A percentile compares a stretch with the other conserved stretches of the same genome.
Evolutionary conservation across 2,888 invertebrate genomes (phyloP).

Genomic region (Brachycybe producta): DNA sequence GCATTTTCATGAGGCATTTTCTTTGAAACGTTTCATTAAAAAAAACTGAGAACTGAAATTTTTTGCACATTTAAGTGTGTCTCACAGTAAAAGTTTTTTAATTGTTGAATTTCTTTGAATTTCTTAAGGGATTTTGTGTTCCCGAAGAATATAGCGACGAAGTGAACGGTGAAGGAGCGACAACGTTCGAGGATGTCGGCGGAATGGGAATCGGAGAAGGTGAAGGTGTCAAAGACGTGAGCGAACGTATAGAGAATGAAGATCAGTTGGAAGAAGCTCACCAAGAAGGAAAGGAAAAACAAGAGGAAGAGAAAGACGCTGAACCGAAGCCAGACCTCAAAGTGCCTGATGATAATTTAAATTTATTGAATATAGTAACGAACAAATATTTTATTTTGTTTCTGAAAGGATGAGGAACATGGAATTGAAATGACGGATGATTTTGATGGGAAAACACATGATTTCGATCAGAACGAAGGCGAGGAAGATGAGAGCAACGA

Average conservation of each 20-base stretch:
- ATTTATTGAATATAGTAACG: background rate
- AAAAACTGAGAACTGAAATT: no score
- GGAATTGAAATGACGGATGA: constrained; percentile 94
- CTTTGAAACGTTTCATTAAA: no score
- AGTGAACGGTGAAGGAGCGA: constrained; percentile 32
- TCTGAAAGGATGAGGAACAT: constrained; percentile 59
- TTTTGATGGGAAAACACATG: constrained; percentile 76
- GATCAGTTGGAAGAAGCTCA: constrained; percentile 86
- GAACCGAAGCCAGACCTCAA: constrained; percentile 46
- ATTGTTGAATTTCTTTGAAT: background rate
- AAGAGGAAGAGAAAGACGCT: constrained; percentile 44
- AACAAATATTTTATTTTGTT: background rate
- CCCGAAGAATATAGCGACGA: constrained; percentile 65
- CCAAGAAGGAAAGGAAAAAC: constrained; percentile 61
- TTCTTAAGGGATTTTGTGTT: constrained; percentile 69
- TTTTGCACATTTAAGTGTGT: no score
- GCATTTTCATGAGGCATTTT: no score
- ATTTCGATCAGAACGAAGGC: constrained; percentile 52
- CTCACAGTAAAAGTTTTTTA: background rate
- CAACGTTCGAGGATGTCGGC: constrained; percentile 39
- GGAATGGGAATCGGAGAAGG: constrained; percentile 89
- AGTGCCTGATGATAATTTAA: constrained; percentile 22
- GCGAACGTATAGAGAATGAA: constrained; percentile 72
- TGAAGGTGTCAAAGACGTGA: constrained; percentile 84
- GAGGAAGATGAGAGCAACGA: constrained; percentile 50